phyloP scores from a whole-genome alignment of 2,888 invertebrate genomes.

The Alviniconcha strummeri region DNA sequence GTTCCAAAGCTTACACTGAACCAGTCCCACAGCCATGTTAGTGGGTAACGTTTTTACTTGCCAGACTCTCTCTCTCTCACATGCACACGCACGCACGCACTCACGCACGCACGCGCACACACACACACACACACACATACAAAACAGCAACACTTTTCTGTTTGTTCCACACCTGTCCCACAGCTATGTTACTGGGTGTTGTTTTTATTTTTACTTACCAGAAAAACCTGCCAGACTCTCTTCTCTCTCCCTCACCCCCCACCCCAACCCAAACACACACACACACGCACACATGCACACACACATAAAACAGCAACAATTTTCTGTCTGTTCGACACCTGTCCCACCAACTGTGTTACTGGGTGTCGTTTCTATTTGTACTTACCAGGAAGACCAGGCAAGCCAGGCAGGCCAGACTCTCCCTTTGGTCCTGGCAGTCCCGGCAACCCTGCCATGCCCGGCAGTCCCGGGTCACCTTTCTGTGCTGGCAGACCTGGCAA shows the following conservation, averaged over 20 bases:
- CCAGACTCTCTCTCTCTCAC: too few relatives aligned
- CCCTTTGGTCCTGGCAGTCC: slow-evolving; percentile 77
- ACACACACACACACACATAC: not conserved
- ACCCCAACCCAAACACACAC: not conserved
- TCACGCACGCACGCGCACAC: not conserved
- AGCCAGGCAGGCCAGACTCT: slow-evolving; percentile 76
- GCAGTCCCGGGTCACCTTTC: slow-evolving; percentile 69
- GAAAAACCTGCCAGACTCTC: too few relatives aligned
- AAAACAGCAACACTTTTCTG: not conserved
- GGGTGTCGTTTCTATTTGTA: too few relatives aligned
- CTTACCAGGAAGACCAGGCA: slow-evolving; percentile 8
- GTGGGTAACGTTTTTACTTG: too few relatives aligned
- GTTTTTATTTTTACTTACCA: too few relatives aligned
- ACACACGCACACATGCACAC: not conserved
- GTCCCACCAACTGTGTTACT: too few relatives aligned
- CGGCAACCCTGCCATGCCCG: slow-evolving; percentile 51
- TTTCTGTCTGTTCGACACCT: not conserved
- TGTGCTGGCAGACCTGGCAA: slow-evolving; percentile 50
- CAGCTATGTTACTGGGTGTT: too few relatives aligned
- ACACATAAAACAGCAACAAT: not conserved
- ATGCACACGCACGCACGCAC: too few relatives aligned
- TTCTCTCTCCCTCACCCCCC: too few relatives aligned
- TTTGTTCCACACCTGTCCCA: too few relatives aligned
- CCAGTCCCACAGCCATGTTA: too few relatives aligned
- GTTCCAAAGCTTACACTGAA: too few relatives aligned